Evolutionary conservation across 1,140 invertebrate genomes (phyloP), one percentile per base, ranked within the genome.

Genomic region (Homarus americanus): DNA sequence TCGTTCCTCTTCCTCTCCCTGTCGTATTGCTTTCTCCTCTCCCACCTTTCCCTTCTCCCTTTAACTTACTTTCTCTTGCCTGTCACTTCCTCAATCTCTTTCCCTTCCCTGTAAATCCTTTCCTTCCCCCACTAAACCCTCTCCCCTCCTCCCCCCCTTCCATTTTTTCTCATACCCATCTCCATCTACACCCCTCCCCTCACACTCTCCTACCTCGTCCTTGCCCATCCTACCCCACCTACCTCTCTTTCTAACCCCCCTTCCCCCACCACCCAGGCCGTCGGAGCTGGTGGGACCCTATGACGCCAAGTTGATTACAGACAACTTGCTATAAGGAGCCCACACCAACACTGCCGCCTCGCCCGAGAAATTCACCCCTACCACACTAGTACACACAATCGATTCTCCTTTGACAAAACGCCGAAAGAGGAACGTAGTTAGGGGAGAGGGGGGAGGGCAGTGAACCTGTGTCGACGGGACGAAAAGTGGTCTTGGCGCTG

Each of bases 241-340:
- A 7, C n/a, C 41, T 28, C 12, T 53, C 44, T 44, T 20, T 32
- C 28, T 40, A 20, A 2, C 32, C 58, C 10, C 34, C 36, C 63
- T 20, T 38, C 38, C 20, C 36, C 32, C 5, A 41, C n/a, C 32
- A 28, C 40, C 76, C 76, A 4, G n/a, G n/a, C n/a, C 5, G 63
- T 32, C 63, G 63, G 28, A 9, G n/a, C 9, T 7, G 32, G 17
- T 53, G 44, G 80, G 80, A 82, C 80, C 53, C 66, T 34, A 66
- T 24, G 80, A 82, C 80, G 80, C 80, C 80, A 82, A 7, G n/a
- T 53, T 82, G 80, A 82, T 82, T 82, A 82, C 80, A 82, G 80
- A 82, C 44, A 82, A 82, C 80, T 58, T 38, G 80, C 44, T 36
- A 63, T 32, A 79, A 79, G 44, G 38, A 79, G 76, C 44, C n/a